Base-by-base conservation (phyloP, 2,113 vertebrate genomes). In the Hippocampus zosterae region DNA sequence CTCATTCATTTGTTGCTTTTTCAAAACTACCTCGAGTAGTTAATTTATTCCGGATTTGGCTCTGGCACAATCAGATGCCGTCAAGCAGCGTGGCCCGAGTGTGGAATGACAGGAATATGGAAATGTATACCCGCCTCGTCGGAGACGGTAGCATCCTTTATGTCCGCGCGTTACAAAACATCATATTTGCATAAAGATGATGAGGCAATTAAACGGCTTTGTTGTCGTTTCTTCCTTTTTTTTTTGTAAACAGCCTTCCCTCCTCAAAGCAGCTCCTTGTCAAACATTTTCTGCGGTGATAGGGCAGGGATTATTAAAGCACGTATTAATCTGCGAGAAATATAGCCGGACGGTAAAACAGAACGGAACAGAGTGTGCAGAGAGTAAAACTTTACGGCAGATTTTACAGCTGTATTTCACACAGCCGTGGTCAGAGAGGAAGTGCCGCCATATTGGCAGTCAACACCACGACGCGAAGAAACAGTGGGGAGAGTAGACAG, bases 111-210 rank as follows among this genome's bases (percentile, higher is more conserved):
- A 10, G 66, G 72, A 79, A 70, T 65, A 75, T 77, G 65, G 61
- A 71, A 62, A 75, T 75, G 57, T 68, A 69, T 59, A 46, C 0
- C 50, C 23, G 66, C 77, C 82, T 68, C 76, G 84, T 79, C 67
- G 60, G 71, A 80, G 84, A 85, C 80, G 81, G 75, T 72, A 12
- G 72, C 68, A 63, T 69, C 74, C 41, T 85, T 85, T 82, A 78
- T 85, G 69, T 76, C 42, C 65, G 76, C 61, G 16, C 40, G 25
- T 68, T 74, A 76, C 75, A 77, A 77, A 82, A 81, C 74, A 82
- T 75, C 37, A 65, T 76, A 89, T 89, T 87, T 83, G 69, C 84
- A 89, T 88, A 83, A 84, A 80, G 70, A 68, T 83, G 83, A 87
- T 83, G 66, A 68, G 68, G 71, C 73, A 75, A 84, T 82, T 79